A percentile compares a stretch with the other conserved stretches of the same genome.
phyloP scores from a whole-genome alignment of 1,140 invertebrate genomes.

The Mactra quadrangularis region DNA sequence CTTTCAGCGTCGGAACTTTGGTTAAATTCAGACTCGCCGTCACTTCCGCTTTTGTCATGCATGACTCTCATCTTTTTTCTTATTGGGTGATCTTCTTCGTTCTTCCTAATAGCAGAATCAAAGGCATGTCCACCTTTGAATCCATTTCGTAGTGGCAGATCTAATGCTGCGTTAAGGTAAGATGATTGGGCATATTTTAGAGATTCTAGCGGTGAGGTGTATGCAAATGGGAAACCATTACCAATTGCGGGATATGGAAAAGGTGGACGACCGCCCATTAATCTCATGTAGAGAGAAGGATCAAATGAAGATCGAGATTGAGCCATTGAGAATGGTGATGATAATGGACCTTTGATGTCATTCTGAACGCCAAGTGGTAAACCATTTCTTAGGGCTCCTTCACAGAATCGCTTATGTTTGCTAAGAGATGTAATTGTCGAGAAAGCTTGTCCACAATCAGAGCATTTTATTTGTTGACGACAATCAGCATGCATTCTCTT shows the following conservation, averaged over 20 bases:
- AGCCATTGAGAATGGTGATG: conserved; percentile 59
- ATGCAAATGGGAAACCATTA: conserved; percentile 65
- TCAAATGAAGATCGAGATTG: conserved; percentile 52
- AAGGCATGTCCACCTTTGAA: conserved; percentile 29
- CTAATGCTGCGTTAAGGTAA: conserved; percentile 7
- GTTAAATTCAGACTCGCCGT: conserved; percentile 49
- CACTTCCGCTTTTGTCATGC: conserved; percentile 54
- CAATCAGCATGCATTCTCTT: conserved; percentile 98
- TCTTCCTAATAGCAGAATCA: conserved; percentile 8
- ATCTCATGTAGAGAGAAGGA: conserved; percentile 67
- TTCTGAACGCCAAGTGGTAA: conserved; percentile 58
- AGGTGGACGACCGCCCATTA: conserved; percentile 69
- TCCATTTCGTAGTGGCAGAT: conserved; percentile 16
- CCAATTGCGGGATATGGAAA: conserved; percentile 62
- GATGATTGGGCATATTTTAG: conserved; percentile 47
- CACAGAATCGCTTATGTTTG: conserved; percentile 87
- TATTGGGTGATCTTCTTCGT: conserved; percentile 25
- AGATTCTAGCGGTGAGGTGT: conserved; percentile 65
- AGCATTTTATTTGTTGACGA: conserved; percentile 88
- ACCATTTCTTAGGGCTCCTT: conserved; percentile 83
- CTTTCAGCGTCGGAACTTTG: conserved; percentile 50
- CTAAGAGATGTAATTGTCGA: conserved; percentile 91
- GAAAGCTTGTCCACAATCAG: conserved; percentile 95
- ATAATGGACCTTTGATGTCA: conserved; percentile 53
- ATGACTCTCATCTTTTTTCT: conserved; percentile 36